Evolutionary conservation across 2,113 vertebrate genomes (phyloP), one percentile per base, ranked within the genome.

Genomic region (Oreocharis arfaki): DNA sequence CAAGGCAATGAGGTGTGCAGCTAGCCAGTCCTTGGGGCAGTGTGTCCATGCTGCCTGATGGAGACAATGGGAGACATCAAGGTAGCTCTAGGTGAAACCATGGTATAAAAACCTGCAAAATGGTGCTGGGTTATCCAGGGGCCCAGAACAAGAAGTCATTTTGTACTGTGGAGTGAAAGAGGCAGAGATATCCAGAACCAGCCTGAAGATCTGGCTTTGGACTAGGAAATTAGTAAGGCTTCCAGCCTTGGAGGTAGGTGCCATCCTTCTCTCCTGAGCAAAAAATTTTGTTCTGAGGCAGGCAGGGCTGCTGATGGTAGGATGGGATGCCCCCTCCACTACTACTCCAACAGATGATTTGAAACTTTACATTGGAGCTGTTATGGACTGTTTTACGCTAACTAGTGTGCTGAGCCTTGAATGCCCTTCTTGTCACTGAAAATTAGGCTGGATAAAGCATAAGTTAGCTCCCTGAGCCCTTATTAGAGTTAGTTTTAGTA

Each of bases 61-160:
- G 7, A 28, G 20, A 13, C 4, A 8, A 5, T n/a, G 16, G 18
- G 18, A 50, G 1, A 23, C 35, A 55, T 7, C 1, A 3, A 35
- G 24, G 21, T 9, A 79, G 17, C 9, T 80, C 5, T 49, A 5
- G 9, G 15, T 35, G 64, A 81, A 84, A 59, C 14, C 32, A 20
- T 8, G 21, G 10, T 9, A 71, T 47, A 59, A 84, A 91, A 84
- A 2, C 6, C 18, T 82, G 23, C 13, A 35, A 32, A 2, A 7
- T 22, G 6, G 4, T 75, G 27, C 35, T 26, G 11, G 7, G 6
- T 69, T 80, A 41, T 47, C 18, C 27, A 44, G 19, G 6, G 6
- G 16, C 10, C 10, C 24, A 85, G 33, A 70, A 70, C 4, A 84
- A 16, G 4, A 68, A 68, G 20, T 37, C 5, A 7, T 55, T 44